Evolutionary conservation across 37 sponge, comb jelly and placozoan species (phyloP), one percentile per base, ranked within the genome.

Genomic region (Cladorhizidae sp.): DNA sequence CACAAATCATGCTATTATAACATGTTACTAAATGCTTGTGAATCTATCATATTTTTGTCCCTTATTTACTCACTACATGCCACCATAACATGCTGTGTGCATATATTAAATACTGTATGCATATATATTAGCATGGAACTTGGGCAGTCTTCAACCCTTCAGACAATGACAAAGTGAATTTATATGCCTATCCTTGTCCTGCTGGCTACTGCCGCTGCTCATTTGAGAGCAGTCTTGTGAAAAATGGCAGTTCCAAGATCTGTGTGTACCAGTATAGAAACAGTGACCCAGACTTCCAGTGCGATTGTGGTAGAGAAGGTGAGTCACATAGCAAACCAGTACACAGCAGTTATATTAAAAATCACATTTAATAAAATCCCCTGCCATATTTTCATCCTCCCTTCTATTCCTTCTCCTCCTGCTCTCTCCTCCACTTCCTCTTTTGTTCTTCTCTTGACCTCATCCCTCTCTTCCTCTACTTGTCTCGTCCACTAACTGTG

Each of bases 171-270:
- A 9, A 20, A 36, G 68, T 54, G 51, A 79, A 79, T 33, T 58
- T 85, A 7, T 70, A 70, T 45, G 28, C 45, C 49, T 70, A 85
- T 63, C 74, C 75, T 0, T 87, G 87, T 37, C 87, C 87, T 57
- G 37, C 76, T 38, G 81, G 81, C 17, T 87, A 87, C 50, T 87
- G 87, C 29, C 81, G 50, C 32, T 87, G 87, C 56, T 37, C 58
- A 26, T 26, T 67, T 49, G 64, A 42, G n/a, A 63, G 42, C 52
- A 65, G 64, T 33, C 64, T 68, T 3, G 76, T 42, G 11, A 1
- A 23, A 28, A 74, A 15, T 54, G 31, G 17, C 12, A 35, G 17
- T 14, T 22, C 43, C 29, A 41, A 41, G n/a, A 71, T 1, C 26
- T 76, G 77, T 76, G 55, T 38, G 7, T 87, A 69, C 45, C 40